Percentiles rank a stretch among this genome's conserved stretches.
These are phyloP conservation scores for Serranus cabrilla DNA, from an alignment of 2,797 vertebrate genomes.

Conservation along the genomic window DNA sequence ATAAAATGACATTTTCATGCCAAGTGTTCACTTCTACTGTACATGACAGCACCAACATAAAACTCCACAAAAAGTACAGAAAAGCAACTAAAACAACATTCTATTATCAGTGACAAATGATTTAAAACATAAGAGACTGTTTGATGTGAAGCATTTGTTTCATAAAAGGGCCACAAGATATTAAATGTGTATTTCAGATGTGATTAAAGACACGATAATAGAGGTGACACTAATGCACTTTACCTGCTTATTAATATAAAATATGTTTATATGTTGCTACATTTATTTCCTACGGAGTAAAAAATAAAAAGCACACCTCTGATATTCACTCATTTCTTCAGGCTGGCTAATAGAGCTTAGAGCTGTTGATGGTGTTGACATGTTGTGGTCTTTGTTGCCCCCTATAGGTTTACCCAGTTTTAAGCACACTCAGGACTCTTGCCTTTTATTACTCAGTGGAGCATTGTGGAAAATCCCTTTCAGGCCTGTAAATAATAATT, in stretches of 20 bases:
- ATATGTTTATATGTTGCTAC: neutral
- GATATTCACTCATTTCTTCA: neutral
- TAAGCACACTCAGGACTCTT: neutral
- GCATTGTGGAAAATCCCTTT: neutral
- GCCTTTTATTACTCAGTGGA: neutral
- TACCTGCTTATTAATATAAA: neutral
- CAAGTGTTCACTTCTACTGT: neutral
- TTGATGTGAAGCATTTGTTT: neutral
- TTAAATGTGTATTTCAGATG: neutral
- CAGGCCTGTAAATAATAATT: neutral
- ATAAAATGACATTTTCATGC: neutral
- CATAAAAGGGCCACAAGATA: neutral
- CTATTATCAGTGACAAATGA: neutral
- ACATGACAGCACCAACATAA: too few relatives aligned
- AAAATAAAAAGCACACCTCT: neutral
- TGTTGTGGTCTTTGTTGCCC: constrained; percentile 72
- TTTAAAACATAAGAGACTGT: neutral
- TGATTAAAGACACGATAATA: neutral
- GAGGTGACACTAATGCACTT: neutral
- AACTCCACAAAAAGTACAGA: neutral
- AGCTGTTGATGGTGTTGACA: neutral
- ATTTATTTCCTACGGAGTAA: neutral
- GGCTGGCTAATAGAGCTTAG: neutral
- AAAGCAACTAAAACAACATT: neutral
- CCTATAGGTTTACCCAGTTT: constrained; percentile 53